Evolutionary conservation across 1,140 invertebrate species (phyloP).

Genomic region (Gryon sp.): DNA sequence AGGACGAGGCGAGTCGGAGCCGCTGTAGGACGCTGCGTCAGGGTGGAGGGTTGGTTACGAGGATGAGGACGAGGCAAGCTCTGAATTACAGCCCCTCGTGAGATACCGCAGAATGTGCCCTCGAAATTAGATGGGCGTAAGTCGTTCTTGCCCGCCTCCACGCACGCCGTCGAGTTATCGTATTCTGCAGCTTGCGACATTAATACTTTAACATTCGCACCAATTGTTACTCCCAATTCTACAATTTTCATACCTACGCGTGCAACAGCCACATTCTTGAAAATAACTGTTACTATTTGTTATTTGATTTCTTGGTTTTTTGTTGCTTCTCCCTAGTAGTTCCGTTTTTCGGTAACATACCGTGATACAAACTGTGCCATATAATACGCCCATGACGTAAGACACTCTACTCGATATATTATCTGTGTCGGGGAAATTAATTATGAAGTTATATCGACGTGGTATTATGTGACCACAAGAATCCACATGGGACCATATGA

Average conservation of each 20-base stretch:
- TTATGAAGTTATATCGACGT: constrained; percentile 25
- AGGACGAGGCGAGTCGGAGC: constrained; percentile 8
- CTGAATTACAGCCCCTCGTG: constrained; percentile 78
- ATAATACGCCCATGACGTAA: constrained; percentile 24
- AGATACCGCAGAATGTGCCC: constrained; percentile 78
- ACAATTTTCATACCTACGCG: constrained; percentile 40
- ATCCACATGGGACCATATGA: constrained; percentile 5
- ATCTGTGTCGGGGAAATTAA: constrained; percentile 10
- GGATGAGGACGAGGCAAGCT: constrained; percentile 51
- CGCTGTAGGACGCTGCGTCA: constrained; percentile 58
- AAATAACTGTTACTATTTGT: constrained; percentile 1
- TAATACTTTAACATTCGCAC: constrained; percentile 60
- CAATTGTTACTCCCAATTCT: constrained; percentile 52
- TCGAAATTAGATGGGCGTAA: constrained; percentile 79
- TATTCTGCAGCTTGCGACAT: constrained; percentile 62
- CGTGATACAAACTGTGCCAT: constrained; percentile 1
- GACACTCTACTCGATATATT: constrained; percentile 5
- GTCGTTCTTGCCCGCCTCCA: constrained; percentile 70
- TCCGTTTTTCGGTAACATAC: no score
- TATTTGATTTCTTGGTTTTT: constrained; percentile 1
- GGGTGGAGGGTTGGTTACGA: constrained; percentile 50
- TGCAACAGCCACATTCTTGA: background rate
- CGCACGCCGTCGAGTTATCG: constrained; percentile 54
- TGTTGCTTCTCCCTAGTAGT: background rate
- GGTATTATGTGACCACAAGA: constrained; percentile 5